Conservation (phyloP, 2,113 vertebrate genomes). For the Poeciliopsis prolifica region DNA sequence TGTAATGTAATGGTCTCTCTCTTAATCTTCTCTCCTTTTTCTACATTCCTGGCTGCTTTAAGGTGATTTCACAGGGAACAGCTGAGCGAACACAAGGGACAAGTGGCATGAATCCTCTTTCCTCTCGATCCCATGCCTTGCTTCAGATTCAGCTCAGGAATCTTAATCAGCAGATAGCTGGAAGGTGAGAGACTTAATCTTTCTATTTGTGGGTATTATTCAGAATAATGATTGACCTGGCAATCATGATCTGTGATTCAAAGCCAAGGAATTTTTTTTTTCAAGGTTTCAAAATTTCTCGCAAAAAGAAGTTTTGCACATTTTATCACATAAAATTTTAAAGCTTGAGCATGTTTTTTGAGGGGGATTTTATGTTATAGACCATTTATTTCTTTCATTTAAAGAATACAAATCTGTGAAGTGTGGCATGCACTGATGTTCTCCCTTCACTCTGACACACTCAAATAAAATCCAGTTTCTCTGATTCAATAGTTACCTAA, state of each 20-base stretch:
- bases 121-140: slow-evolving; percentile 91
- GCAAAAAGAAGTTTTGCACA: too few species aligned
- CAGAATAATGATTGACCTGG: background rate
- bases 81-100: slow-evolving; percentile 87
- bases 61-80: slow-evolving; percentile 88
- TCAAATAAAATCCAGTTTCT: too few species aligned
- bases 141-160: slow-evolving; percentile 91
- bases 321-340: too few species aligned
- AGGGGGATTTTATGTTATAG: too few species aligned
- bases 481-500: too few species aligned
- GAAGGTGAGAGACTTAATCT: slow-evolving; percentile 78
- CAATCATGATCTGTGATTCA: background rate
- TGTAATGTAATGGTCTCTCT: background rate
- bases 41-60: slow-evolving; percentile 6
- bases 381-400: too few species aligned
- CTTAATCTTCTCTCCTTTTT: background rate
- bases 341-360: too few species aligned
- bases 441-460: too few species aligned
- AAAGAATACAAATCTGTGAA: too few species aligned
- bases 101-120: slow-evolving; percentile 89
- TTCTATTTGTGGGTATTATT: background rate
- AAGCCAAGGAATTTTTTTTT: background rate
- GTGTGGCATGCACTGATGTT: too few species aligned
- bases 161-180: slow-evolving; percentile 77
- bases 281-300: background rate